phyloP scores from a whole-genome alignment of 2,888 invertebrate genomes.

The Diarsia rubi region DNA sequence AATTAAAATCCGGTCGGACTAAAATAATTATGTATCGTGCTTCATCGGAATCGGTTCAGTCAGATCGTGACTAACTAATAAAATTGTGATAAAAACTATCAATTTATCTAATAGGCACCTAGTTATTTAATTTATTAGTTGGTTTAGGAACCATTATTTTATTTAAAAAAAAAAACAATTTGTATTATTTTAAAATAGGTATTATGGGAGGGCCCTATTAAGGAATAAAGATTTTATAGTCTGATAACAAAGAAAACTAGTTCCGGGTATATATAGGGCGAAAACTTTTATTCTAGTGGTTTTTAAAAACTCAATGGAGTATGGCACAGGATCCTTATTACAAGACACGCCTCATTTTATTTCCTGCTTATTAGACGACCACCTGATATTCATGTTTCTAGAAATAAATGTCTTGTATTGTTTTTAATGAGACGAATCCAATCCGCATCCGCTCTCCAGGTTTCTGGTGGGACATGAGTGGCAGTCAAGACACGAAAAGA shows the following conservation, averaged over 20 bases:
- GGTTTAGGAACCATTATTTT: not conserved
- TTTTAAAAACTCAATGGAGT: not conserved
- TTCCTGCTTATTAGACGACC: not conserved
- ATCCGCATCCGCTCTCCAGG: not conserved
- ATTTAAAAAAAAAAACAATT: constrained; percentile 13
- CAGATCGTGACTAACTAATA: constrained; percentile 44
- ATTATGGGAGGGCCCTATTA: not conserved
- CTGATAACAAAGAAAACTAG: not conserved
- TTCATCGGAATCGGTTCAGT: not conserved
- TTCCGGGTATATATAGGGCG: not conserved
- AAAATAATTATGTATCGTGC: not conserved
- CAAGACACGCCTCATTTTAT: not conserved
- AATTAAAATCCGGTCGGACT: not conserved
- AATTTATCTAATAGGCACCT: constrained; percentile 13
- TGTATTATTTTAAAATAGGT: not conserved
- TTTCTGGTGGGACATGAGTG: not conserved
- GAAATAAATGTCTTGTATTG: too few species aligned
- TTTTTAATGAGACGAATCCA: not conserved
- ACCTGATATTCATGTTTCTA: not conserved
- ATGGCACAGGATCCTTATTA: not conserved
- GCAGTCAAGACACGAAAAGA: not conserved
- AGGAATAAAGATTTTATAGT: too few species aligned
- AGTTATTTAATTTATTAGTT: constrained; percentile 23
- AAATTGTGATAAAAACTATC: constrained; percentile 10
- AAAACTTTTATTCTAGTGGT: not conserved